Evolutionary conservation across 2,888 invertebrate species (phyloP).

Genomic region (Caenorhabditis sp.): DNA sequence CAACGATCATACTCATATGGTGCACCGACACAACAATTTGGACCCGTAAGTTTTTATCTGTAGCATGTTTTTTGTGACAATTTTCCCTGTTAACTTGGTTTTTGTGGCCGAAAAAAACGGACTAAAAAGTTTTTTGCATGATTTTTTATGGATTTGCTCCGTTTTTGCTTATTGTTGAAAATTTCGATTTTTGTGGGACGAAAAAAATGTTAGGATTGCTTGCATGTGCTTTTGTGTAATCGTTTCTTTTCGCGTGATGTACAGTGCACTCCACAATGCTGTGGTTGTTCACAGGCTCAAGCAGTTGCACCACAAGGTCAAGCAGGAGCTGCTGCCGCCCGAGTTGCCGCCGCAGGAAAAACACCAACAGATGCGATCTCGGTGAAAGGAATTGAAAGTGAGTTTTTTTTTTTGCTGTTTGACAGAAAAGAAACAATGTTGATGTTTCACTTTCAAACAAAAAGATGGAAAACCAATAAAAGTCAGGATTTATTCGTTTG

Average conservation of each 20-base stretch:
- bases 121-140: neutral
- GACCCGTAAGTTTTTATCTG: conserved; percentile 26
- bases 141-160: neutral
- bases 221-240: conserved; percentile 26
- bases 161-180: neutral
- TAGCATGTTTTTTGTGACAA: neutral
- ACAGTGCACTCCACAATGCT: conserved; percentile 51
- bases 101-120: neutral
- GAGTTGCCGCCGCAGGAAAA: conserved; percentile 56
- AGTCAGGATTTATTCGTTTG: neutral
- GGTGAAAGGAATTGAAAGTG: conserved; percentile 46
- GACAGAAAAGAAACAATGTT: neutral
- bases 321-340: conserved; percentile 42
- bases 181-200: neutral
- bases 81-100: neutral
- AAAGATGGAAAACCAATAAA: neutral
- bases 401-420: conserved; percentile 1
- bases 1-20: conserved; percentile 51
- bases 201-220: neutral
- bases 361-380: conserved; percentile 48
- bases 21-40: conserved; percentile 52
- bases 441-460: neutral
- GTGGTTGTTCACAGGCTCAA: conserved; percentile 49
- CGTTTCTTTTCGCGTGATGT: conserved; percentile 14
- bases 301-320: conserved; percentile 9